Evolutionary conservation across 2,888 invertebrate species (phyloP), one percentile per base, ranked within the genome.

Genomic region (Lordiphosa andalusiaca): DNA sequence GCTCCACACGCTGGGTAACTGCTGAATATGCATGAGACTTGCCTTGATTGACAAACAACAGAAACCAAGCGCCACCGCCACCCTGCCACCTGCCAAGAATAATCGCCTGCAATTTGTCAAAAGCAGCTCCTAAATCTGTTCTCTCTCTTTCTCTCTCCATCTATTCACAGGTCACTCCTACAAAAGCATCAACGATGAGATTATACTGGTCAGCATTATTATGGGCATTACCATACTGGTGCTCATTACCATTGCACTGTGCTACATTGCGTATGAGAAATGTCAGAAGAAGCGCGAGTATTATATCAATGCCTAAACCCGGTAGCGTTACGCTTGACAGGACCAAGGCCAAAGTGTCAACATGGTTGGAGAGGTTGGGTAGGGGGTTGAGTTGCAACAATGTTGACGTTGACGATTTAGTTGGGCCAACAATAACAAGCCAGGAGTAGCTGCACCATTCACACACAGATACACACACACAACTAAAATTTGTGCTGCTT

Each of bases 131-230:
- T 55, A 54, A 55, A 65, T 55, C 66, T 55, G 23, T 38, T 44
- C 30, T 40, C 23, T 42, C 7, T 33, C 21, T 35, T 9, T 40
- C 23, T 42, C 7, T 33, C 16, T 35, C 6, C 3, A 37, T 19
- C 38, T 65, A 62, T 68, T 87, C 89, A 13, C 91, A 95, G 95
- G 95, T 60, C 93, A 94, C 82, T 94, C 94, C 46, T 93, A 94
- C 84, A 94, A 94, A 82, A 94, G 94, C 59, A 94, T 95, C 88
- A 95, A 95, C 90, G 95, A 95, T 88, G 95, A 95, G 89, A 95
- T 95, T 78, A 95, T 95, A 74, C 94, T 95, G 95, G 94, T 95
- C 83, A 95, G 95, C 90, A 94, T 95, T 87, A 95, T 95, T 62
- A 95, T 95, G 95, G 95, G 95, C 35, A 93, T 95, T 68, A 93